Evolutionary conservation across 2,888 invertebrate genomes (phyloP).

Genomic region (Terebella lapidaria): DNA sequence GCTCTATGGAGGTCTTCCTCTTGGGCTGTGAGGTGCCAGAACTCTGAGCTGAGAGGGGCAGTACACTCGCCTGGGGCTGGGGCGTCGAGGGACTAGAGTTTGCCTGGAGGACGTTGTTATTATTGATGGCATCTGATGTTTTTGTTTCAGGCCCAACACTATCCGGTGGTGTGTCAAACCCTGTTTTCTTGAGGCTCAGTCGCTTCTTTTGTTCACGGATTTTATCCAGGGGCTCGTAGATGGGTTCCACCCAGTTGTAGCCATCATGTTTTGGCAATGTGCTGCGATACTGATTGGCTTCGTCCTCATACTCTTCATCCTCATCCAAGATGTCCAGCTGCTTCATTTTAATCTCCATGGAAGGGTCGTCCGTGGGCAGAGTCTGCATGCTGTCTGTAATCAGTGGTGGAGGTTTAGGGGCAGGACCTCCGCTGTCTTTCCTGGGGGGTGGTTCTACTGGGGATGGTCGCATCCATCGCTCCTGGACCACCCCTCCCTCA

Average conservation of each 20-base stretch:
- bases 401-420: background rate
- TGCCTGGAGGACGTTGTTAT: too few relatives aligned
- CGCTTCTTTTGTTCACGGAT: constrained; percentile 13
- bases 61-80: background rate
- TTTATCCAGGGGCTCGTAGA: constrained; percentile 25
- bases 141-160: background rate
- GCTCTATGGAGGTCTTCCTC: background rate
- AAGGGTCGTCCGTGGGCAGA: too few relatives aligned
- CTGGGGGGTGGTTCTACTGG: background rate
- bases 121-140: too few relatives aligned
- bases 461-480: background rate
- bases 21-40: background rate
- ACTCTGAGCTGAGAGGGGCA: background rate
- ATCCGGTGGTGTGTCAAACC: background rate
- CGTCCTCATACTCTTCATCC: background rate
- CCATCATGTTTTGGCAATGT: background rate
- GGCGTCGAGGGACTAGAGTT: background rate
- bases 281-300: background rate
- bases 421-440: background rate
- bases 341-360: background rate
- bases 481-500: constrained; percentile 81
- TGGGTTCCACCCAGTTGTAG: constrained; percentile 47
- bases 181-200: background rate
- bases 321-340: background rate
- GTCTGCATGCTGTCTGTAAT: background rate